Base-by-base conservation (phyloP, 2,113 vertebrate genomes). In the Mirza zaza region DNA sequence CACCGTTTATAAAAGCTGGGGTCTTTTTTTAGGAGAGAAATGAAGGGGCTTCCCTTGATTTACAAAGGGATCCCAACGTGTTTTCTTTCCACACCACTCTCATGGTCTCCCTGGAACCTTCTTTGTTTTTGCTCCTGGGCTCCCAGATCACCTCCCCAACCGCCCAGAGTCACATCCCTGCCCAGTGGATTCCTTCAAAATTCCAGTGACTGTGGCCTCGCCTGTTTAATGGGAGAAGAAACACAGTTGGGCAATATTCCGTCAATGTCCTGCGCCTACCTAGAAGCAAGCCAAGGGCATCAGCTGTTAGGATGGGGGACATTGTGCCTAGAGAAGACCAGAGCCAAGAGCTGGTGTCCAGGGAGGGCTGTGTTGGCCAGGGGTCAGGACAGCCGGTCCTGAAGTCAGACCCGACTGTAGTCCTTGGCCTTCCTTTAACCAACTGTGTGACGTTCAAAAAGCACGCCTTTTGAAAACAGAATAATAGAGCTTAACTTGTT, bases 1-100 rank as follows among this genome's bases (percentile, higher is more conserved):
- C 34, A 50, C 34, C 83, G 23, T 96, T 90, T 87, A 81, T 94
- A 91, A 93, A 96, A 94, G 76, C 71, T 45, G 59, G 61, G 55
- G 18, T 52, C 23, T 83, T 90, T 67, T 36, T 70, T 27, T 27
- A 50, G 73, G 85, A 87, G 63, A 88, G 73, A 68, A 83, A 75
- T 17, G 45, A 89, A 92, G 34, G 85, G 59, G n/a, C 34, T 63
- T 81, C 87, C 36, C 55, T 77, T 61, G 77, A 85, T 57, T 94
- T 39, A 52, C 85, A 80, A 84, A 90, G 34, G 15, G 42, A 45
- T 50, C 29, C 48, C n/a, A 17, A 57, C 20, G 6, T 57, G 55
- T 6, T 57, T 57, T 57, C 55, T 57, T 27, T n/a, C 6, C n/a
- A 48, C 3, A 39, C 59, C 4, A 32, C 36, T 50, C 18, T 15